Conservation (phyloP, 2,113 vertebrate genomes). For the Macrotus californicus region DNA sequence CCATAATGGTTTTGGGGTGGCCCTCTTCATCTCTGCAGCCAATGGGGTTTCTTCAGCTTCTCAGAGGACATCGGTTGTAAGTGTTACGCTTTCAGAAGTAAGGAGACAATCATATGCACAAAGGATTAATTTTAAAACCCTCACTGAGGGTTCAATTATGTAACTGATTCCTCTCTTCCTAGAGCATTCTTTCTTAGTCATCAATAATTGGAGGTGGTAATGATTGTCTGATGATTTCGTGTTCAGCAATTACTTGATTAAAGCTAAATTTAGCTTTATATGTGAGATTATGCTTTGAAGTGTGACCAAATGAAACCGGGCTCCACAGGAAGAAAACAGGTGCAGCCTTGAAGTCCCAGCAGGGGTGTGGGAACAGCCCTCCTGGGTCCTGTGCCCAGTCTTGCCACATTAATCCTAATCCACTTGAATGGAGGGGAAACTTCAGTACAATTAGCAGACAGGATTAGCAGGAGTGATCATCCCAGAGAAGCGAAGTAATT, state of each 20-base stretch:
- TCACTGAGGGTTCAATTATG: conserved; percentile 28
- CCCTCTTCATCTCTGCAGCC: background rate
- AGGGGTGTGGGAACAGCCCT: background rate
- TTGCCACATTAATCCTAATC: background rate
- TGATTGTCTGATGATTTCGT: background rate
- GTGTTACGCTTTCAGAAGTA: conserved; percentile 9
- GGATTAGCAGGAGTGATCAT: background rate
- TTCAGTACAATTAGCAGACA: background rate
- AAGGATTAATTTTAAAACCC: conserved; percentile 54
- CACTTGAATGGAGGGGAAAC: background rate
- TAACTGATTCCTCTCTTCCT: conserved; percentile 13
- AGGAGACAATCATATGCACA: background rate
- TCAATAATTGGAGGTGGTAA: conserved; percentile 38
- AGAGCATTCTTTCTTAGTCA: conserved; percentile 57
- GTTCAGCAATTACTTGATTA: conserved; percentile 25
- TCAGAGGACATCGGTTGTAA: background rate
- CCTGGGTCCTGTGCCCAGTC: background rate
- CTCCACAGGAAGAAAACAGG: background rate
- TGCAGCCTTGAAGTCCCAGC: background rate
- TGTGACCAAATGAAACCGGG: conserved; percentile 19
- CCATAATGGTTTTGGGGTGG: background rate
- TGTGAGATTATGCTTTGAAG: conserved; percentile 59
- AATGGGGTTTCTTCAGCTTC: background rate
- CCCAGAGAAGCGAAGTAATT: background rate
- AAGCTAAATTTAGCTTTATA: conserved; percentile 61